A percentile compares a stretch with the other conserved stretches of the same genome.
phyloP scores from a whole-genome alignment of 2,113 vertebrate species.

The Dipodomys stephensi region DNA sequence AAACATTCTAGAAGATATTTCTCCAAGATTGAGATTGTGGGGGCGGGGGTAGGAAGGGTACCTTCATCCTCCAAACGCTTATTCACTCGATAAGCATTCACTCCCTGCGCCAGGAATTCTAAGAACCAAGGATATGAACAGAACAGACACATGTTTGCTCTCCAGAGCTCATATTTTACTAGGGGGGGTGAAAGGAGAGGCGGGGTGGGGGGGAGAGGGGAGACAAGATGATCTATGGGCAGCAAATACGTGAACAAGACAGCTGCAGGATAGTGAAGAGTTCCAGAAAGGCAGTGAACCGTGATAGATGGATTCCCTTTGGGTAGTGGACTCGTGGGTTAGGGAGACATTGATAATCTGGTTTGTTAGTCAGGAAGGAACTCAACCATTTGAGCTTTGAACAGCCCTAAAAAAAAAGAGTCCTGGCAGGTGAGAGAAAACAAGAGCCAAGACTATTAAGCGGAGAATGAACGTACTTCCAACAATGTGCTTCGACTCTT shows the following conservation, averaged over 20 bases:
- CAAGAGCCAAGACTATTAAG: neutral
- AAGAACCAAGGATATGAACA: neutral
- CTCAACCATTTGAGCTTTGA: neutral
- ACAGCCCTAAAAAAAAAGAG: neutral
- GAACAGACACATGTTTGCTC: neutral
- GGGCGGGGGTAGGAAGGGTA: neutral
- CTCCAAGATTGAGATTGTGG: neutral
- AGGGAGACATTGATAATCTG: neutral
- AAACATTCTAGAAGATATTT: conserved; percentile 28
- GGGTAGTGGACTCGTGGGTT: neutral
- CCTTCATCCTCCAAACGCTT: neutral
- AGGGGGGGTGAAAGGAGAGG: neutral
- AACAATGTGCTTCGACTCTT: neutral
- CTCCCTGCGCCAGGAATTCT: neutral
- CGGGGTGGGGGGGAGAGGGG: neutral
- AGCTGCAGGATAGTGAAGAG: conserved; percentile 7
- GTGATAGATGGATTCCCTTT: neutral
- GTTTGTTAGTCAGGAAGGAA: neutral
- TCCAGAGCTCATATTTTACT: conserved; percentile 3
- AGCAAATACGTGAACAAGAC: neutral
- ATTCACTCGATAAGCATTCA: conserved; percentile 4
- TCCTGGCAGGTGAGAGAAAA: neutral
- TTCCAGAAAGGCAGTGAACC: neutral
- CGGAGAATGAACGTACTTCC: neutral
- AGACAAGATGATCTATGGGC: neutral